Evolutionary conservation across 2,888 invertebrate species (phyloP).

Genomic region (Oscheius sp.): DNA sequence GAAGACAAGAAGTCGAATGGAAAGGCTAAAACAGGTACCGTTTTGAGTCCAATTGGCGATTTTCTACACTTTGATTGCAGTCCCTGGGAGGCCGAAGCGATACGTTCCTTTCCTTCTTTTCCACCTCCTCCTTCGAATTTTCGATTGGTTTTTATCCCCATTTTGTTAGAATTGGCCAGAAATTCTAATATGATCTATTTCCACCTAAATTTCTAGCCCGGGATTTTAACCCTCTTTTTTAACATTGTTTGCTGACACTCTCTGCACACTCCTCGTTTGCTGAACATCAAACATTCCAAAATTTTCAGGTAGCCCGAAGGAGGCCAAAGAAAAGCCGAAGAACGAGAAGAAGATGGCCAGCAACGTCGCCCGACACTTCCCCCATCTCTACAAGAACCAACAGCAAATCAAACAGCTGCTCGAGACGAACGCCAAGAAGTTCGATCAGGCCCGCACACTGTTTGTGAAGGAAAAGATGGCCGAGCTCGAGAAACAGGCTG

Average conservation of each 20-base stretch:
- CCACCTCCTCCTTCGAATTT: constrained; percentile 3
- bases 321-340: constrained; percentile 20
- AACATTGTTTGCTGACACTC: not conserved
- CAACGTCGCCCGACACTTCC: constrained; percentile 39
- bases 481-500: constrained; percentile 59
- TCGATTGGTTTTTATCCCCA: not conserved
- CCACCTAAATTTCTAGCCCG: too few relatives aligned
- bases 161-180: not conserved
- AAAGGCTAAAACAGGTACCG: constrained; percentile 10
- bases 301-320: constrained; percentile 20
- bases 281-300: not conserved
- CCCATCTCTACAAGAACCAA: constrained; percentile 49
- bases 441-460: constrained; percentile 54
- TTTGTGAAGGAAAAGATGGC: constrained; percentile 43
- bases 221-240: too few relatives aligned
- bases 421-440: constrained; percentile 47
- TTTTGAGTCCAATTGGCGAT: constrained; percentile 7
- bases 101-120: constrained; percentile 1
- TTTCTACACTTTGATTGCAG: constrained; percentile 38
- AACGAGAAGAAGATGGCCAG: constrained; percentile 34
- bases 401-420: constrained; percentile 48
- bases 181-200: not conserved
- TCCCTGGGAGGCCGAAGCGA: constrained; percentile 24
- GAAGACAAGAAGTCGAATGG: constrained; percentile 1
- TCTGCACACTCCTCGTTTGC: not conserved